Conservation (phyloP, 1,140 invertebrate genomes). For the Kradibia gibbosae region DNA sequence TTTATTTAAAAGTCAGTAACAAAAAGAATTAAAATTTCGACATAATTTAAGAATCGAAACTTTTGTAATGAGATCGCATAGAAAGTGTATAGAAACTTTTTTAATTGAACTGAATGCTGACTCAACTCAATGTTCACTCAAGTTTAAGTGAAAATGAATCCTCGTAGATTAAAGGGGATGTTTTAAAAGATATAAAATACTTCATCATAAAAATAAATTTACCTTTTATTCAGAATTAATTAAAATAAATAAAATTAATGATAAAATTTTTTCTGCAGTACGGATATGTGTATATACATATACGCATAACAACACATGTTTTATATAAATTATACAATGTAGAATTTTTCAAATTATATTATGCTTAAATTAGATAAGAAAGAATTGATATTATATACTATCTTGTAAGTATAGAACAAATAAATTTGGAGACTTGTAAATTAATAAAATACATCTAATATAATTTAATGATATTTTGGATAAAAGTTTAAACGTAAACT, state of each 20-base stretch:
- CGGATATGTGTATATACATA: too few species aligned
- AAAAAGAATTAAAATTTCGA: not conserved
- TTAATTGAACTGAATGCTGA: slow-evolving; percentile 27
- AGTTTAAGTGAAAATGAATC: slow-evolving; percentile 25
- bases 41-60: not conserved
- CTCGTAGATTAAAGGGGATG: slow-evolving; percentile 1
- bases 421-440: too few species aligned
- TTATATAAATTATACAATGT: too few species aligned
- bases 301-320: too few species aligned
- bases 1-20: not conserved
- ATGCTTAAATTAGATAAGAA: too few species aligned
- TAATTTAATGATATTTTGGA: too few species aligned
- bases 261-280: too few species aligned
- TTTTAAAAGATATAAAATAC: not conserved
- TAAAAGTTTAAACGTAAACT: too few species aligned
- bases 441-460: too few species aligned
- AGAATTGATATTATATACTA: too few species aligned
- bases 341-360: too few species aligned
- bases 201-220: slow-evolving; percentile 1
- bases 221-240: not conserved
- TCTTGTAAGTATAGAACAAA: too few species aligned
- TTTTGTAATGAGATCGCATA: not conserved
- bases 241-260: slow-evolving; percentile 4
- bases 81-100: slow-evolving; percentile 15
- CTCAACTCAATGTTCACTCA: slow-evolving; percentile 2